Evolutionary conservation across 2,797 vertebrate genomes (phyloP).

Genomic region (Rhinatrema bivittatum): DNA sequence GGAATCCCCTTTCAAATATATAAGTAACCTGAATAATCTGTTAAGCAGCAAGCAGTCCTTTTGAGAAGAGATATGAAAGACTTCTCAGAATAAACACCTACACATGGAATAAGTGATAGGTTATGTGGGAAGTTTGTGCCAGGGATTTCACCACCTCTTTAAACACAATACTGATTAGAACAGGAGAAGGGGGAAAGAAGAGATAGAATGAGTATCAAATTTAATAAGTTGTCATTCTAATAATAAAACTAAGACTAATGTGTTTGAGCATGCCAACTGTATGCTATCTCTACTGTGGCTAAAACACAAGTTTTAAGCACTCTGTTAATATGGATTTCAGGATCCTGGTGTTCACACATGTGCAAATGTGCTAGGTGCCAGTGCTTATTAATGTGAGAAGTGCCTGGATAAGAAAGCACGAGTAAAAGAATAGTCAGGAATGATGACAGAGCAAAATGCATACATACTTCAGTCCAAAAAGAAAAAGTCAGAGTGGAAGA

Average conservation of each 20-base stretch:
- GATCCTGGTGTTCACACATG: not conserved
- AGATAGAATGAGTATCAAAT: not conserved
- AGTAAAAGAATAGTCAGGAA: too few relatives aligned
- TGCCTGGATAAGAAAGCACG: too few relatives aligned
- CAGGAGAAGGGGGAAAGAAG: not conserved
- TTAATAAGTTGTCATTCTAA: not conserved
- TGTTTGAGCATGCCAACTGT: not conserved
- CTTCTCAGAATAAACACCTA: constrained; percentile 6
- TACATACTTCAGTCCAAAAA: too few relatives aligned
- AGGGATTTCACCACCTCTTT: not conserved
- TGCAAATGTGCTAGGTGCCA: accelerated
- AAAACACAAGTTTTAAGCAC: not conserved
- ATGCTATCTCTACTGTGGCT: not conserved
- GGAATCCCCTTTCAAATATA: constrained; percentile 1
- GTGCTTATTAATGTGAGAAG: too few relatives aligned
- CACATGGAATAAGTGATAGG: not conserved
- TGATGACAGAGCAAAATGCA: too few relatives aligned
- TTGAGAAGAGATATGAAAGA: not conserved
- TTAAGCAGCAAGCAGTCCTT: not conserved
- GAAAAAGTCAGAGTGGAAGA: too few relatives aligned
- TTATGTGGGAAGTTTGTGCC: not conserved
- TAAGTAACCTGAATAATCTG: not conserved
- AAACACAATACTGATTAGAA: not conserved
- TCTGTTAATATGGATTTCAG: not conserved
- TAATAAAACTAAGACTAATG: not conserved